phyloP scores from a whole-genome alignment of 2,113 vertebrate genomes.

The Erpornis zantholeuca region DNA sequence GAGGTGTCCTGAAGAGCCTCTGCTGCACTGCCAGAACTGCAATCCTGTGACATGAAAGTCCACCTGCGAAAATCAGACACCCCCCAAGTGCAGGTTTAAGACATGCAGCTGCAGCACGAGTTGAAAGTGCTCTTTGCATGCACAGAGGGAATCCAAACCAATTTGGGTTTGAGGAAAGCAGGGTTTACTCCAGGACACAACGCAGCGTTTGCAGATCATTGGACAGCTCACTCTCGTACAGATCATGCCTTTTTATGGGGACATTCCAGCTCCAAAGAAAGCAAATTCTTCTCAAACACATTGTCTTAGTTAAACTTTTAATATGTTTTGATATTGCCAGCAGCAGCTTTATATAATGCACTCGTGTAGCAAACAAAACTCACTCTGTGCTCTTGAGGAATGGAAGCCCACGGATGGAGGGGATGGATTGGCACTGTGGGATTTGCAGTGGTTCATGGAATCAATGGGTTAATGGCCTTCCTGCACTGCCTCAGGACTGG shows the following conservation, averaged over 20 bases:
- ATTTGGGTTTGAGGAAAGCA: conserved; percentile 57
- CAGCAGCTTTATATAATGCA: conserved; percentile 58
- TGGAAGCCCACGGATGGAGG: not conserved
- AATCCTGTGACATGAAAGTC: not conserved
- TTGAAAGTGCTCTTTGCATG: conserved; percentile 17
- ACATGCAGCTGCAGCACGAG: not conserved
- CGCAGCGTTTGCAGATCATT: conserved; percentile 38
- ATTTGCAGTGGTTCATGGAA: not conserved
- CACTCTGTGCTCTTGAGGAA: conserved; percentile 36
- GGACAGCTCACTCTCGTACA: conserved; percentile 23
- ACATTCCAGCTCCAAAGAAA: conserved; percentile 74
- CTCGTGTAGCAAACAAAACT: conserved; percentile 17
- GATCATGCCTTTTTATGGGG: conserved; percentile 78
- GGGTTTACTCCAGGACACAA: conserved; percentile 62
- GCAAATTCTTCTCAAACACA: conserved; percentile 73
- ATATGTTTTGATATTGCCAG: conserved; percentile 68
- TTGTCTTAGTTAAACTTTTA: conserved; percentile 74
- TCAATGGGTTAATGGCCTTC: not conserved
- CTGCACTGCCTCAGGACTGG: rapidly evolving
- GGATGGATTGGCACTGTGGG: not conserved
- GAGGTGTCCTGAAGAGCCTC: not conserved
- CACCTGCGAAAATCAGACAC: not conserved
- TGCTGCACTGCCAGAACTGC: not conserved
- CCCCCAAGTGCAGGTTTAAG: not conserved
- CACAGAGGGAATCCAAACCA: conserved; percentile 39